Base-by-base conservation (phyloP, 53 echinoderm and acorn worm genomes). In the Stichopus horrens region DNA sequence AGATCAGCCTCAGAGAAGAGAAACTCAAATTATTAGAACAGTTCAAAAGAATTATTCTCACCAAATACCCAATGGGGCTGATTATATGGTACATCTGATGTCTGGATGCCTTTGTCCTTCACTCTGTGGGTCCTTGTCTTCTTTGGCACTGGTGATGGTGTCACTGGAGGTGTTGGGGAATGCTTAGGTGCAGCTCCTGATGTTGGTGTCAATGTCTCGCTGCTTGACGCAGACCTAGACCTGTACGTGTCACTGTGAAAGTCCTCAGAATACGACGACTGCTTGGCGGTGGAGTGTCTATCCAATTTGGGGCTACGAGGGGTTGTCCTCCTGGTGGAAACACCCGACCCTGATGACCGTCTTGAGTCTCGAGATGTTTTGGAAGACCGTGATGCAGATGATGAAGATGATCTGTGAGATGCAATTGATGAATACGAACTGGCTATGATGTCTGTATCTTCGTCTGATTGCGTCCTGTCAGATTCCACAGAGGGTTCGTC, bases 11-110 rank as follows among this genome's bases (percentile, higher is more conserved):
- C n/a, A 19, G 6, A 20, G 22, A 6, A 9, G 14, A 74, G 4
- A 13, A 74, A 74, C 74, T 20, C n/a, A 74, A 6, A 19, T 5
- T 19, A 74, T 22, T 9, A 19, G 6, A 74, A 74, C 9, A 74
- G 74, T 73, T 7, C 5, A 73, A 73, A 73, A 73, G 75, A 75
- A 37, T 37, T 37, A 19, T 54, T 55, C 85, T 85, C 58, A 85
- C 85, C 85, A 85, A 59, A 85, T 52, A 85, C 6, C 85, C 85
- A 85, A 52, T 85, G 85, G 52, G 18, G 16, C 20, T 68, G 71
- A 37, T 10, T 9, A 21, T 56, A 58, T 21, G 7, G 60, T 5
- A 20, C 23, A 52, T 76, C 21, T 65, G 85, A 66, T 5, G 85
- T 85, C 21, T 85, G 85, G 18, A 85, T 67, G 13, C 85, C 67